A percentile compares a stretch with the other conserved stretches of the same genome.
phyloP scores from a whole-genome alignment of 2,797 vertebrate genomes.

The Ibycter americanus region DNA sequence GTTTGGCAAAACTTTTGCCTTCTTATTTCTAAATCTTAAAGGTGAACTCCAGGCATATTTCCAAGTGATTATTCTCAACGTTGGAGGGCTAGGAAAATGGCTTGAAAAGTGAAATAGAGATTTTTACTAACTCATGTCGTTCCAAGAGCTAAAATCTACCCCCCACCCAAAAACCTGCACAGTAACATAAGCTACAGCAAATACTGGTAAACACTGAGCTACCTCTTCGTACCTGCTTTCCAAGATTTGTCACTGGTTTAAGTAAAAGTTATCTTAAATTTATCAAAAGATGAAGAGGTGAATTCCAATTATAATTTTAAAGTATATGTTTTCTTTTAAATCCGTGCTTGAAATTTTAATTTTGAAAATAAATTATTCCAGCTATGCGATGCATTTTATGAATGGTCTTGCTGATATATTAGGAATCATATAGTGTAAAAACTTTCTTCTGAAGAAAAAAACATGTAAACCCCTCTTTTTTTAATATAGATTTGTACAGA shows the following conservation, averaged over 20 bases:
- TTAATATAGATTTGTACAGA: neutral
- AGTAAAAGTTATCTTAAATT: neutral
- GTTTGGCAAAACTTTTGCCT: neutral
- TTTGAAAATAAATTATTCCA: neutral
- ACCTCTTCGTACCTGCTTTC: neutral
- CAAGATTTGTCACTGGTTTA: neutral
- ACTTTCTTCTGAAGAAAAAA: too few species aligned
- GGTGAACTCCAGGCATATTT: neutral
- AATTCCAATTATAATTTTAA: neutral
- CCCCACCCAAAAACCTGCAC: neutral
- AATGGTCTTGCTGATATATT: neutral
- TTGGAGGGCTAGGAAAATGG: accelerated
- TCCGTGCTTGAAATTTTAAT: neutral
- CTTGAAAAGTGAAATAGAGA: neutral
- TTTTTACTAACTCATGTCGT: neutral
- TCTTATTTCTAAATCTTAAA: neutral
- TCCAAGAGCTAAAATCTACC: neutral
- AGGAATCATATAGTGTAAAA: neutral
- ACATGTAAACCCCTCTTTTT: neutral
- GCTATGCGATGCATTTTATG: accelerated
- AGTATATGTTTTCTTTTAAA: neutral
- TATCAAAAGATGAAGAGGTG: accelerated
- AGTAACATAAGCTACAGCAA: neutral
- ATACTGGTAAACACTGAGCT: neutral
- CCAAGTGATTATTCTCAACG: neutral